Percentiles rank a stretch among this genome's conserved stretches.
Conservation (phyloP, 2,113 vertebrate species). For the Strigops habroptila region DNA sequence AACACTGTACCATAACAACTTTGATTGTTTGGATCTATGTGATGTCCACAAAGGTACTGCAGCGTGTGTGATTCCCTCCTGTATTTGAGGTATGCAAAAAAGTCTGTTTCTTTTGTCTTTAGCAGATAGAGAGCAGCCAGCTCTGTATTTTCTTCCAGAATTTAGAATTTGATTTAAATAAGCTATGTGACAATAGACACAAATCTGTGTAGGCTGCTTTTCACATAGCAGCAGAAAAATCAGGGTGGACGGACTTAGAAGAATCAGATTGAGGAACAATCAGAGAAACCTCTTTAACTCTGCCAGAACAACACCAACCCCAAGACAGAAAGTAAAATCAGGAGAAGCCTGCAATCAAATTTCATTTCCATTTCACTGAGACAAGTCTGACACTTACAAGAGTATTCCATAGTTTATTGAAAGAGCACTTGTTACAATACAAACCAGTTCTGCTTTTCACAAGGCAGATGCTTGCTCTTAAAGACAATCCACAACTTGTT, state of each 20-base stretch:
- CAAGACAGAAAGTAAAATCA: not conserved
- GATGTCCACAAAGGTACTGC: not conserved
- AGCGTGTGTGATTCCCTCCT: not conserved
- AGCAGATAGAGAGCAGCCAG: not conserved
- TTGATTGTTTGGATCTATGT: fast-evolving
- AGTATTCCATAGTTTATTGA: constrained; percentile 74
- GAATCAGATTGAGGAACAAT: not conserved
- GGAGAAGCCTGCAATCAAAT: not conserved
- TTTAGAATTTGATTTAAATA: not conserved
- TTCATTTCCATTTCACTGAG: constrained; percentile 26
- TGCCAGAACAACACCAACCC: not conserved
- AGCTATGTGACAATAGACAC: not conserved
- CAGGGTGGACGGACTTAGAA: not conserved
- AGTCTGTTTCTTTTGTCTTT: not conserved
- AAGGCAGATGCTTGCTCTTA: constrained; percentile 68
- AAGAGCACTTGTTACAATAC: constrained; percentile 73
- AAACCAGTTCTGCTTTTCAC: constrained; percentile 72
- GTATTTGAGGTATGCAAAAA: not conserved
- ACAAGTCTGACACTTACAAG: constrained; percentile 67
- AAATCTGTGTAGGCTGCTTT: not conserved
- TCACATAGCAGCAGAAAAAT: not conserved
- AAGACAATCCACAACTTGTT: constrained; percentile 52
- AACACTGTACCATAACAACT: not conserved
- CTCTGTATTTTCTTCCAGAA: not conserved
- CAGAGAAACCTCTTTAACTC: not conserved